phyloP scores from a whole-genome alignment of 2,797 vertebrate genomes.

The Pantherophis vulpinus region DNA sequence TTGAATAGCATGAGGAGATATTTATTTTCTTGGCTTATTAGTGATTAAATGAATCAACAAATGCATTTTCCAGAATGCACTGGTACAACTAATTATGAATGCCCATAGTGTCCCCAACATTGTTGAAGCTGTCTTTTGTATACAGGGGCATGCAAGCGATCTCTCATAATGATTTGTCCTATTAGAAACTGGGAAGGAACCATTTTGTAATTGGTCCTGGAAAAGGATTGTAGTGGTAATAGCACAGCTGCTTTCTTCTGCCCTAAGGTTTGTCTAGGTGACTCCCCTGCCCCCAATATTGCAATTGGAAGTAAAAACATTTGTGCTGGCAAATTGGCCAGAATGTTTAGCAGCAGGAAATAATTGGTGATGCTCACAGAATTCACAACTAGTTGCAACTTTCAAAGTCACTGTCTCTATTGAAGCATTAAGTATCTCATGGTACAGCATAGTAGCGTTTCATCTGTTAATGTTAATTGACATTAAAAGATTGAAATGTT shows the following conservation, averaged over 20 bases:
- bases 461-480: conserved; percentile 53
- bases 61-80: background rate
- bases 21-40: background rate
- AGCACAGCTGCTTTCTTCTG: background rate
- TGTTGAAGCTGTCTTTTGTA: background rate
- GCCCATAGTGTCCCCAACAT: background rate
- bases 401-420: conserved; percentile 50
- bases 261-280: background rate
- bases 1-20: background rate
- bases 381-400: conserved; percentile 51
- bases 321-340: background rate
- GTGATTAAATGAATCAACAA: background rate
- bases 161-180: background rate
- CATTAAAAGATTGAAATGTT: conserved; percentile 44
- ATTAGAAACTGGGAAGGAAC: background rate
- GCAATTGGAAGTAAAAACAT: background rate
- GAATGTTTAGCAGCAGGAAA: conserved; percentile 29
- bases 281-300: background rate
- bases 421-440: conserved; percentile 55
- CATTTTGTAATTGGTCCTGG: background rate
- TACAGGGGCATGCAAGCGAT: background rate
- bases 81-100: background rate
- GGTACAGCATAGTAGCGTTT: conserved; percentile 54
- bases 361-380: conserved; percentile 53
- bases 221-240: background rate